These are phyloP conservation scores for Leptinotarsa tumamoca DNA, from an alignment of 2,888 invertebrate species.

Conservation along the genomic window DNA sequence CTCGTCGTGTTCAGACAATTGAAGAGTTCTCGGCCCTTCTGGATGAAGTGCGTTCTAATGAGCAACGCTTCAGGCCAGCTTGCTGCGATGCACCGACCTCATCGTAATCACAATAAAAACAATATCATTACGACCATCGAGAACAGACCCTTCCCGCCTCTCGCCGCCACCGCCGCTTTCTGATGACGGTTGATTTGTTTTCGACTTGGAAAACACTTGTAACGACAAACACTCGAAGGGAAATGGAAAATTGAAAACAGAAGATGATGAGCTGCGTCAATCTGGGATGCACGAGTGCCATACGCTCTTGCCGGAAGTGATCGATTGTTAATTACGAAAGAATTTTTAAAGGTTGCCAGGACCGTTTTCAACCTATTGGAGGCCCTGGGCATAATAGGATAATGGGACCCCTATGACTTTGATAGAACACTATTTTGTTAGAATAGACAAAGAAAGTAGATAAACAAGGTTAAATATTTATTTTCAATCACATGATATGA, in stretches of 20 bases:
- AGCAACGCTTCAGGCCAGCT: conserved; percentile 59
- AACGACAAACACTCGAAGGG: conserved; percentile 47
- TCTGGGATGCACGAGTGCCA: conserved; percentile 29
- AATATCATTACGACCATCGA: conserved; percentile 44
- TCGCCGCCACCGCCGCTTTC: conserved; percentile 34
- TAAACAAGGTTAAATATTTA: too few relatives aligned
- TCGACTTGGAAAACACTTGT: conserved; percentile 51
- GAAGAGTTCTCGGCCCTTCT: conserved; percentile 59
- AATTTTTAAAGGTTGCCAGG: background rate
- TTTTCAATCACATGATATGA: too few relatives aligned
- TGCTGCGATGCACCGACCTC: conserved; percentile 40
- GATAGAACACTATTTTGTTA: too few relatives aligned
- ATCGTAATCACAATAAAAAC: conserved; percentile 55
- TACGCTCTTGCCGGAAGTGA: conserved; percentile 33
- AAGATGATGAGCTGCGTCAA: conserved; percentile 37
- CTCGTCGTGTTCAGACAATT: conserved; percentile 58
- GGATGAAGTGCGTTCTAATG: conserved; percentile 62
- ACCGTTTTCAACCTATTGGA: too few relatives aligned
- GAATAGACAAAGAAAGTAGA: too few relatives aligned
- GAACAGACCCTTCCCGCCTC: conserved; percentile 32
- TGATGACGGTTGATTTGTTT: conserved; percentile 54
- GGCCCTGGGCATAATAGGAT: too few relatives aligned
- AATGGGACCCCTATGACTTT: too few relatives aligned
- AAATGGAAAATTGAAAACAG: conserved; percentile 45
- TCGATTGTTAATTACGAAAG: conserved; percentile 32